These are phyloP conservation scores for Tachystola acroxantha DNA, from an alignment of 2,888 invertebrate genomes.

Conservation along the genomic window DNA sequence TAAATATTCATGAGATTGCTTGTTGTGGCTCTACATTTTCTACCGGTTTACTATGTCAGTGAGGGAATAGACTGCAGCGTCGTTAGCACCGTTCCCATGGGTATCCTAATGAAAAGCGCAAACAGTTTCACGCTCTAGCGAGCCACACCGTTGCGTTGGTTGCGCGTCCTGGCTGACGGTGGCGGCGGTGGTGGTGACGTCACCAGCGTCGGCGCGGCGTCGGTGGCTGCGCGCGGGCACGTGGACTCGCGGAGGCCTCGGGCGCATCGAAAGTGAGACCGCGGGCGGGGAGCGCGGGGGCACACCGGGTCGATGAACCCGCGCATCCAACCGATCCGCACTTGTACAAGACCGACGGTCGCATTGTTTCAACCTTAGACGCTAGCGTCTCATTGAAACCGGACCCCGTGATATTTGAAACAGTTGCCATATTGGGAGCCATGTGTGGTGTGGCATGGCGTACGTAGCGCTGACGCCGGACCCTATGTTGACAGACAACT, in stretches of 20 bases:
- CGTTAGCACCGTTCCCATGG: constrained; percentile 56
- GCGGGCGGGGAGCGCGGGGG: constrained; percentile 38
- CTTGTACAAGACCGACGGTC: constrained; percentile 65
- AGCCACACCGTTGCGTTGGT: constrained; percentile 38
- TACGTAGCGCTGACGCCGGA: constrained; percentile 18
- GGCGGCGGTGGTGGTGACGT: constrained; percentile 48
- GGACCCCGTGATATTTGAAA: constrained; percentile 28
- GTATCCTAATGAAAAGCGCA: constrained; percentile 55
- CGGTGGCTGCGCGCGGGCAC: constrained; percentile 59
- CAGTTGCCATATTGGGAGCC: constrained; percentile 18
- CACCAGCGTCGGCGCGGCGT: constrained; percentile 49
- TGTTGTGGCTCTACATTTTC: constrained; percentile 5
- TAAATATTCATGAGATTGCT: constrained; percentile 4
- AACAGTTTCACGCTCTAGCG: constrained; percentile 52
- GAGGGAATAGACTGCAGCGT: constrained; percentile 28
- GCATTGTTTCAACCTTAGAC: constrained; percentile 62
- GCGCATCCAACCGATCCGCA: constrained; percentile 70
- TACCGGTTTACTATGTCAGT: constrained; percentile 29
- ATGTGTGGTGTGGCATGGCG: too few species aligned
- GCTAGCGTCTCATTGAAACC: constrained; percentile 38
- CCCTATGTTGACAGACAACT: constrained; percentile 16
- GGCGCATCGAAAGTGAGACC: constrained; percentile 73
- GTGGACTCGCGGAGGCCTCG: constrained; percentile 63
- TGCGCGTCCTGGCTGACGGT: constrained; percentile 37
- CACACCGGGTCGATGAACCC: constrained; percentile 46